These are phyloP conservation scores for Patella pellucida DNA, from an alignment of 2,888 invertebrate genomes.

Conservation along the genomic window DNA sequence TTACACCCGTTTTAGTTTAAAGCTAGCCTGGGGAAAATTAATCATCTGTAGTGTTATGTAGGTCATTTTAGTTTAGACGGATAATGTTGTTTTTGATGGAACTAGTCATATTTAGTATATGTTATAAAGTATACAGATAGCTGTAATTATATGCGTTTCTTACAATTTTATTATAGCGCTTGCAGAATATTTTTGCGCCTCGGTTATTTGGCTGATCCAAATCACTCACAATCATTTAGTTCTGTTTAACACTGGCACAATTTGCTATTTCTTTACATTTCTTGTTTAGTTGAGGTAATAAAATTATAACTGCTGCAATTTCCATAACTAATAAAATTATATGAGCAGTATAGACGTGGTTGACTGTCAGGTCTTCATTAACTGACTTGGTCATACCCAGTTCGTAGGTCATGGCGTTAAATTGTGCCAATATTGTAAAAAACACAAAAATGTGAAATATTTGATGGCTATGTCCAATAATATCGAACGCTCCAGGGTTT, in stretches of 20 bases:
- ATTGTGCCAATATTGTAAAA: background rate
- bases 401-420: background rate
- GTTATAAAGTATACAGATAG: no score
- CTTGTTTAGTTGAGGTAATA: background rate
- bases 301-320: background rate
- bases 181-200: no score
- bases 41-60: no score
- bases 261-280: background rate
- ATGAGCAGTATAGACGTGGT: no score
- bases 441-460: slow-evolving; percentile 30
- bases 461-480: slow-evolving; percentile 39
- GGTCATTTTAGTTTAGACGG: no score
- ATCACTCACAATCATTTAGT: background rate
- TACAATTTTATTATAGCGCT: no score
- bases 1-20: no score
- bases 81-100: no score
- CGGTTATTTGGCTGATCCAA: no score
- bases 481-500: slow-evolving; percentile 44
- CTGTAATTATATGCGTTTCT: no score
- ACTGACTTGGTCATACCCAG: background rate
- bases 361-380: background rate
- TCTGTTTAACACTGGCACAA: background rate
- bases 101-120: no score
- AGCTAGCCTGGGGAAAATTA: no score
- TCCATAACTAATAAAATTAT: background rate